Percentiles rank a stretch among this genome's conserved stretches.
Conservation (phyloP, 1,140 invertebrate species). For the Cherax quadricarinatus region DNA sequence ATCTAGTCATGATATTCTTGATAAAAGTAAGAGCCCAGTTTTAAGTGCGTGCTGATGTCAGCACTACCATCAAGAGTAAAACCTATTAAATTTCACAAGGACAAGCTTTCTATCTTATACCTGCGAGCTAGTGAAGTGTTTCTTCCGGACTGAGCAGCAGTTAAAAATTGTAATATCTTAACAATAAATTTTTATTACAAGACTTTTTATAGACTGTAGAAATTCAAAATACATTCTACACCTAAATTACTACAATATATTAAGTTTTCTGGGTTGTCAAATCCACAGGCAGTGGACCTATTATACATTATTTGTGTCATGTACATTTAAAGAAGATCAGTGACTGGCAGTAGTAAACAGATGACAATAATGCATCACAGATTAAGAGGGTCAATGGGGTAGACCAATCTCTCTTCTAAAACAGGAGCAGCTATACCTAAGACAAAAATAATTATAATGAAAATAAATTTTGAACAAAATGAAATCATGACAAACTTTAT, state of each 20-base stretch:
- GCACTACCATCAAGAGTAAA: neutral
- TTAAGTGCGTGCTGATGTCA: neutral
- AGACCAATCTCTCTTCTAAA: neutral
- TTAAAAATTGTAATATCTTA: neutral
- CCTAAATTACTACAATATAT: neutral
- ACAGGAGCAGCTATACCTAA: neutral
- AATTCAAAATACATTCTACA: conserved; percentile 11
- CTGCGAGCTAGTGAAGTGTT: neutral
- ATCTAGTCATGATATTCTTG: neutral
- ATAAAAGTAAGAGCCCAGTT: neutral
- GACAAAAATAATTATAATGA: neutral
- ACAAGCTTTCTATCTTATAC: neutral
- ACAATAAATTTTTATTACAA: neutral
- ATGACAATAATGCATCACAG: conserved; percentile 45
- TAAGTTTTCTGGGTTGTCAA: neutral
- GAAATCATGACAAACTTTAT: neutral
- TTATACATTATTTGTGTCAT: neutral
- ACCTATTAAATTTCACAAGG: neutral
- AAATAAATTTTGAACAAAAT: neutral
- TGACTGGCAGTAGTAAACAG: conserved; percentile 19
- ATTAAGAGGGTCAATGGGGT: conserved; percentile 51
- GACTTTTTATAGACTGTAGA: conserved; percentile 7
- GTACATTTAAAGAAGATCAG: neutral
- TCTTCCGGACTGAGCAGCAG: conserved; percentile 9
- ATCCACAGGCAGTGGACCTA: neutral